These are phyloP conservation scores for Zelleria hepariella DNA, from an alignment of 2,888 invertebrate genomes.

Conservation along the genomic window DNA sequence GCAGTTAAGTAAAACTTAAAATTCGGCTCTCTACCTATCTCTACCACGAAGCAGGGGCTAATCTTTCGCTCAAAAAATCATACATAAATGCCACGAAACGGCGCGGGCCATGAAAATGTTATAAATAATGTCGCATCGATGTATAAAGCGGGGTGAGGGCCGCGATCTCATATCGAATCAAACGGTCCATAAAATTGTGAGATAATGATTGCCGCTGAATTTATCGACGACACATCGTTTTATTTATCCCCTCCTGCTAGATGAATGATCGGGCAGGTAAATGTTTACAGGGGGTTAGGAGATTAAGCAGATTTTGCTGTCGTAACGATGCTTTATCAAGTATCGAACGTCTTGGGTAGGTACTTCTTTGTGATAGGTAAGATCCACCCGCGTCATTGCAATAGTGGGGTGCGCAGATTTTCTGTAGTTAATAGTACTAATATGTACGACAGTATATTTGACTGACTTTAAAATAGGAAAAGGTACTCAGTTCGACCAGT, in stretches of 20 bases:
- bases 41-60: too few species aligned
- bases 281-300: slow-evolving; percentile 26
- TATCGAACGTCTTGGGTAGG: too few species aligned
- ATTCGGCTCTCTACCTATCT: too few species aligned
- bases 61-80: not conserved
- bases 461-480: too few species aligned
- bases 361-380: not conserved
- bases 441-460: too few species aligned
- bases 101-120: not conserved
- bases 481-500: too few species aligned
- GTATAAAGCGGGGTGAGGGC: slow-evolving; percentile 16
- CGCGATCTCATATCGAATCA: slow-evolving; percentile 33
- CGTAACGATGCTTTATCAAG: too few species aligned
- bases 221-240: slow-evolving; percentile 34
- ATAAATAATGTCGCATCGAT: slow-evolving; percentile 6
- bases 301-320: not conserved
- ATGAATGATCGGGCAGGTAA: slow-evolving; percentile 20
- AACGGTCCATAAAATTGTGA: slow-evolving; percentile 49
- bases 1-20: too few species aligned
- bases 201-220: slow-evolving; percentile 38
- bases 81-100: not conserved
- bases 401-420: not conserved
- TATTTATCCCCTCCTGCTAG: not conserved
- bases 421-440: not conserved
- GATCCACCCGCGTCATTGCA: not conserved